Evolutionary conservation across 2,888 invertebrate species (phyloP), one percentile per base, ranked within the genome.

Genomic region (Lepidocyrtoides sp.): DNA sequence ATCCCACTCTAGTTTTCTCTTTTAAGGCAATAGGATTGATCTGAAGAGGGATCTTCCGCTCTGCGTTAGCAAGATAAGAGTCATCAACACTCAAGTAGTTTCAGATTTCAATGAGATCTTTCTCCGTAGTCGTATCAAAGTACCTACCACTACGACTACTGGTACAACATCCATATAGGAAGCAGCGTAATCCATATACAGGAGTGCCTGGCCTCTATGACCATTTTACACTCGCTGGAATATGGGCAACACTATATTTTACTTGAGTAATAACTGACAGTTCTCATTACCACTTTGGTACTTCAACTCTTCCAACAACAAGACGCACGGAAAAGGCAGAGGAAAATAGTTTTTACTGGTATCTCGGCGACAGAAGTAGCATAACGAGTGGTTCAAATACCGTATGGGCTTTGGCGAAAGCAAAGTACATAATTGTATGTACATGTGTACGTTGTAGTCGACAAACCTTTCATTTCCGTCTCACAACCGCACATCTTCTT

Each of bases 21-120:
- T 26, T 4, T 44, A 8, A 48, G 32, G 20, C 20, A 54, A 75
- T 63, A 84, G 83, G 83, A 83, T 89, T 89, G 89, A 77, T 89
- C 89, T 89, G 89, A 89, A 89, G 89, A 75, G 63, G 84, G 66
- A 89, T 89, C 89, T 89, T 89, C 84, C 83, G 63, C 72, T 77
- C 72, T 57, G 77, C 63, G 41, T 79, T 79, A 17, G 12, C 44
- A 69, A 60, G 89, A 89, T 89, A 84, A 89, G 89, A 89, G 89
- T 89, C 89, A 84, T 89, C 83, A 89, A 84, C 89, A 89, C 84
- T 89, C 89, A 89, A 89, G 89, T 77, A 89, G 82, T 84, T 89
- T 77, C 75, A 77, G 84, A 89, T 84, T 83, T 89, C 89, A 89
- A 89, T 84, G 89, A 84, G 83, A 82, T 79, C 81, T 72, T 82